Base-by-base conservation (phyloP, 23 tunicate genomes). In the Clavelina lepadiformis region DNA sequence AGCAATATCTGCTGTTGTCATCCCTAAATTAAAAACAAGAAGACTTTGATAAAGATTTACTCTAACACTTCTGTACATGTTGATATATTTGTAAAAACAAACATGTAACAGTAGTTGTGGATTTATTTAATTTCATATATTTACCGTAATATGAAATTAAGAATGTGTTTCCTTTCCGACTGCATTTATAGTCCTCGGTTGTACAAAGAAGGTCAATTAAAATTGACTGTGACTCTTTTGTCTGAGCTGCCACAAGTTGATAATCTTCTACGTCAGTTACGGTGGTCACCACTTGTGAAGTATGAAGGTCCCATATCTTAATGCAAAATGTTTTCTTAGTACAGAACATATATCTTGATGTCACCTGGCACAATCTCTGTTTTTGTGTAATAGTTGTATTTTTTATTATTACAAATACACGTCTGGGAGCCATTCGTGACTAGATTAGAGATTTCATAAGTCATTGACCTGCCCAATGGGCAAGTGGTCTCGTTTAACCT, bases 281-380 rank as follows among this genome's bases (percentile, higher is more conserved):
- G 21, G 34, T 21, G 2, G 57, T 37, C 6, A 66, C 47, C 57
- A 66, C 3, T 5, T 26, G 18, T 6, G 57, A 21, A 3, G 72
- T 66, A 57, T 66, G 72, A 5, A 66, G 21, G 26, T 66, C 72
- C 72, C 72, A 66, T 5, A 66, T 66, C 72, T 66, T 37, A 3
- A 46, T 2, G 18, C n/a, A n/a, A n/a, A n/a, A n/a, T n/a, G n/a
- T n/a, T n/a, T n/a, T n/a, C n/a, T n/a, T n/a, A n/a, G n/a, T n/a
- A n/a, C n/a, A n/a, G n/a, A n/a, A n/a, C n/a, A n/a, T n/a, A n/a
- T n/a, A n/a, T n/a, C n/a, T n/a, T n/a, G n/a, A n/a, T n/a, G n/a
- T n/a, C n/a, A n/a, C n/a, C n/a, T n/a, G n/a, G n/a, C n/a, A n/a
- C n/a, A n/a, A n/a, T n/a, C n/a, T n/a, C n/a, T n/a, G n/a, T n/a